These are phyloP conservation scores for Rosalia funebris DNA, from an alignment of 2,888 invertebrate genomes.

Conservation along the genomic window DNA sequence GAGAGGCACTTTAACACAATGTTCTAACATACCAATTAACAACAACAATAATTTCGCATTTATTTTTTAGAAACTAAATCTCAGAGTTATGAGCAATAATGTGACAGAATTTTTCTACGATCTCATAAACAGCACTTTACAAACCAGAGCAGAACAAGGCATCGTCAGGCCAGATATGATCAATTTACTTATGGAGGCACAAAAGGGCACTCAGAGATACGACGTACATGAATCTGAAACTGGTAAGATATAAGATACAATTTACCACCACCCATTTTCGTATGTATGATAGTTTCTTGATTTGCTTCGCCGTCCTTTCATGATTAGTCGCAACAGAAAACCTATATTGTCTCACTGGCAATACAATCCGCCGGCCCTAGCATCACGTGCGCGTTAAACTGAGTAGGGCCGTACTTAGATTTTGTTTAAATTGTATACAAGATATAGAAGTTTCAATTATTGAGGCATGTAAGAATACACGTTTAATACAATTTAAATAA, in stretches of 20 bases:
- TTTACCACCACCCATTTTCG: neutral
- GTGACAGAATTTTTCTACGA: constrained; percentile 1
- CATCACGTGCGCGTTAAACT: too few relatives aligned
- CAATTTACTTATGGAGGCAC: constrained; percentile 68
- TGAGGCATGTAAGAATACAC: too few relatives aligned
- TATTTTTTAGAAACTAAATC: constrained; percentile 22
- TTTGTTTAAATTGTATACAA: too few relatives aligned
- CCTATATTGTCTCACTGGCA: neutral
- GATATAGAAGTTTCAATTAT: too few relatives aligned
- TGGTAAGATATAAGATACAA: neutral
- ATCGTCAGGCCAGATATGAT: constrained; percentile 64
- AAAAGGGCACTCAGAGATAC: constrained; percentile 57
- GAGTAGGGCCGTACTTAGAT: too few relatives aligned
- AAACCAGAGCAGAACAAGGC: constrained; percentile 50
- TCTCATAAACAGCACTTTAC: constrained; percentile 60
- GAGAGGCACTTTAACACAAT: neutral
- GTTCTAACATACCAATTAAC: too few relatives aligned
- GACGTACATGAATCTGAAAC: constrained; percentile 36
- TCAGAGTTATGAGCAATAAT: constrained; percentile 46
- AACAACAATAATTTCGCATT: too few relatives aligned
- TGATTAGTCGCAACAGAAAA: too few relatives aligned
- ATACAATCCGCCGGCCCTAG: neutral
- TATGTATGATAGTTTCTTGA: too few relatives aligned
- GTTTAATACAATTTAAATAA: too few relatives aligned
- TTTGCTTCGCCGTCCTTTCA: too few relatives aligned